phyloP scores from a whole-genome alignment of 2,888 invertebrate genomes.

The Phalangium opilio region DNA sequence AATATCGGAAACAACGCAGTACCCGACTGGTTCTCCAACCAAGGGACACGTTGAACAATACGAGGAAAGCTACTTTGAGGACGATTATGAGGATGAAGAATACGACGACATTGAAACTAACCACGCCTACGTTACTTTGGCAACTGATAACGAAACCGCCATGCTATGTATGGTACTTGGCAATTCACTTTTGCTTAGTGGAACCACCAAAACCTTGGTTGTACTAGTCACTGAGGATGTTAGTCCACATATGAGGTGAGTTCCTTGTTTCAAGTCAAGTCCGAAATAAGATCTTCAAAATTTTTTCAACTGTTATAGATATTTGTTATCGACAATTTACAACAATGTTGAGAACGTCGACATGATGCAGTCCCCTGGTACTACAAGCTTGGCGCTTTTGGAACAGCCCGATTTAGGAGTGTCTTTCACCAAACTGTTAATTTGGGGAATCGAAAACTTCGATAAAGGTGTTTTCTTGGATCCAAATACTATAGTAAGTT shows the following conservation, averaged over 20 bases:
- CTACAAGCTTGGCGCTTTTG: conserved; percentile 71
- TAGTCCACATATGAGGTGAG: conserved; percentile 13
- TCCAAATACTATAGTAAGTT: conserved; percentile 74
- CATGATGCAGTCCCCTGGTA: conserved; percentile 82
- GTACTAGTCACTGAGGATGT: conserved; percentile 15
- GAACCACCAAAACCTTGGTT: conserved; percentile 11
- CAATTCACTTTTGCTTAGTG: conserved; percentile 9
- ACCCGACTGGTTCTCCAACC: too few species aligned
- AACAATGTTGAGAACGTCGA: conserved; percentile 74
- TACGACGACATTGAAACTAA: neutral
- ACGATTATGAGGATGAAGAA: too few species aligned
- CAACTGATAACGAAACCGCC: conserved; percentile 14
- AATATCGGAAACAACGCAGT: too few species aligned
- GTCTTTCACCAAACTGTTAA: conserved; percentile 96
- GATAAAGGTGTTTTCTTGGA: conserved; percentile 96
- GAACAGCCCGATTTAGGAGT: conserved; percentile 90
- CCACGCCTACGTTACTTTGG: conserved; percentile 15
- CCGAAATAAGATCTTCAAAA: neutral
- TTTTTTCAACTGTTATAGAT: neutral
- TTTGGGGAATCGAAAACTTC: conserved; percentile 91
- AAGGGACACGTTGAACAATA: too few species aligned
- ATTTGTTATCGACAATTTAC: conserved; percentile 52
- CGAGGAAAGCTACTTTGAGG: too few species aligned
- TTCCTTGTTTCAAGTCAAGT: neutral
- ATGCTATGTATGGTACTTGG: conserved; percentile 13